phyloP scores from a whole-genome alignment of 2,797 vertebrate species.

The Protosalanx chinensis region DNA sequence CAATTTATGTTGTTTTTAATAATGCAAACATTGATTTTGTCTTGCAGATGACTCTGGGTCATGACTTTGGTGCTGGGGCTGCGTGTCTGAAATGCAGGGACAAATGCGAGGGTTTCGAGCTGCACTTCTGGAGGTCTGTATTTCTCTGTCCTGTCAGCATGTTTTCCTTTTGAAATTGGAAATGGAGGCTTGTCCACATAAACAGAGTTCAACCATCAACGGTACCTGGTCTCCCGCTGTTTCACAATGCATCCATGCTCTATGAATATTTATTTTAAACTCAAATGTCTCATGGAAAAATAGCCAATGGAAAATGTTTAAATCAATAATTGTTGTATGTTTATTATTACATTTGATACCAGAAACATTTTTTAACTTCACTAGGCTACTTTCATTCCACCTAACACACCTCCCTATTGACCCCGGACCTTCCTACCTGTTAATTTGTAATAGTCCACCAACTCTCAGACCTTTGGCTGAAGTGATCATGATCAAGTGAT shows the following conservation, averaged over 20 bases:
- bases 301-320: not conserved
- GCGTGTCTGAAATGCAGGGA: constrained; percentile 95
- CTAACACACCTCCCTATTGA: too few species aligned
- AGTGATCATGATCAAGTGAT: not conserved
- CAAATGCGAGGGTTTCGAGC: constrained; percentile 96
- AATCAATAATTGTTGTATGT: too few species aligned
- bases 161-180: not conserved
- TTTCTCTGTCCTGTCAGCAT: not conserved
- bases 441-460: too few species aligned
- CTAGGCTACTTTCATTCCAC: too few species aligned
- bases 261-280: not conserved
- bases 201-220: constrained; percentile 7
- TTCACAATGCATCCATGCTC: not conserved
- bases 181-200: too few species aligned
- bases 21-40: too few species aligned
- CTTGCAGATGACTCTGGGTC: constrained; percentile 90
- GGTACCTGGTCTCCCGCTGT: not conserved
- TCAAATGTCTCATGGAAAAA: constrained; percentile 2
- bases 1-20: too few species aligned
- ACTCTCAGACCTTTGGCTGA: too few species aligned
- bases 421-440: too few species aligned
- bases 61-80: constrained; percentile 93
- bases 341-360: too few species aligned
- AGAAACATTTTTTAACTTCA: too few species aligned
- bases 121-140: constrained; percentile 97